These are phyloP conservation scores for Stratiolaelaps scimitus DNA, from an alignment of 1,140 invertebrate species.

Conservation along the genomic window DNA sequence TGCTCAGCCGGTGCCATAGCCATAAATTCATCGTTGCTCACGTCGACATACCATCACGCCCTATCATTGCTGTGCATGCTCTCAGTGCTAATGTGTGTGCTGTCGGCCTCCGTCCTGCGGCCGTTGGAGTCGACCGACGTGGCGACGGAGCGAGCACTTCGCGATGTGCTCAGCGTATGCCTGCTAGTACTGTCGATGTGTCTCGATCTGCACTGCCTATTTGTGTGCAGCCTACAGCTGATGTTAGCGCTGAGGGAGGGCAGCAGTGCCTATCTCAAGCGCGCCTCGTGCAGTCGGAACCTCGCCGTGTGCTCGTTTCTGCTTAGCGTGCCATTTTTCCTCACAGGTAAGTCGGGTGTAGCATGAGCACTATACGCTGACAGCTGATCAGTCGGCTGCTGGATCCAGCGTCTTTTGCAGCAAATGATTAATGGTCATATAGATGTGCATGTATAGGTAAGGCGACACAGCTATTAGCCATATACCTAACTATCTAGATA, in stretches of 20 bases:
- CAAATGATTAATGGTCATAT: too few relatives aligned
- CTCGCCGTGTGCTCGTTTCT: conserved; percentile 27
- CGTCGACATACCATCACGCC: conserved; percentile 20
- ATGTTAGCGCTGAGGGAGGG: conserved; percentile 16
- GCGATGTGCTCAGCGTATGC: conserved; percentile 24
- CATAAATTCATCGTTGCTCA: conserved; percentile 26
- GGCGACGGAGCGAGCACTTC: conserved; percentile 19
- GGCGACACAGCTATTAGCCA: too few relatives aligned
- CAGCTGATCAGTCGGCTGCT: too few relatives aligned
- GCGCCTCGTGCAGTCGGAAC: conserved; percentile 23
- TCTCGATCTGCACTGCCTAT: conserved; percentile 25
- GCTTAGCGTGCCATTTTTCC: conserved; percentile 26
- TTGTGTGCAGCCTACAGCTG: conserved; percentile 25
- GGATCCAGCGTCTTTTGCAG: too few relatives aligned
- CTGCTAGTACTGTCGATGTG: conserved; percentile 20
- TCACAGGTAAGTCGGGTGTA: not conserved
- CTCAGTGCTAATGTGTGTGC: conserved; percentile 9
- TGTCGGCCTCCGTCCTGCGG: conserved; percentile 11
- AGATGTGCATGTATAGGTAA: too few relatives aligned
- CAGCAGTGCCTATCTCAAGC: conserved; percentile 19
- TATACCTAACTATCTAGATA: too few relatives aligned
- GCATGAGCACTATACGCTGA: too few relatives aligned
- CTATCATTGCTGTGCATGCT: conserved; percentile 12
- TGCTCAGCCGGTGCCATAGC: conserved; percentile 10
- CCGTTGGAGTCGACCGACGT: conserved; percentile 13